Conservation (phyloP, 2,888 invertebrate genomes). For the Eupeodes luniger region DNA sequence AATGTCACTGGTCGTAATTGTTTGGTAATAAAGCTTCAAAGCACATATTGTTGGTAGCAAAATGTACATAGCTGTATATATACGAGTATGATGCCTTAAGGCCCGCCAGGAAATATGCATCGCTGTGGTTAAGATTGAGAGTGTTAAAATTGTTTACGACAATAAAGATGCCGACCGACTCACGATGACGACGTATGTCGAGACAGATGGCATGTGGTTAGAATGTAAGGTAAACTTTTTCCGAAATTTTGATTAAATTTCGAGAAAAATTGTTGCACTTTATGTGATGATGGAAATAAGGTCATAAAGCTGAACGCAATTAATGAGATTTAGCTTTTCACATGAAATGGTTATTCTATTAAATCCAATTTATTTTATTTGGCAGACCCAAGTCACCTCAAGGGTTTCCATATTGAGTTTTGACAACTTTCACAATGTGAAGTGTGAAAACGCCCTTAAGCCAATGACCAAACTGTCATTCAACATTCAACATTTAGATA, state of each 20-base stretch:
- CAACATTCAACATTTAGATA: too few species aligned
- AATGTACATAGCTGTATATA: not conserved
- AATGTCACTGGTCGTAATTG: slow-evolving; percentile 47
- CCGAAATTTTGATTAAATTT: not conserved
- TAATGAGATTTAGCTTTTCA: too few species aligned
- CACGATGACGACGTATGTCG: too few species aligned
- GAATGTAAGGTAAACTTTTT: not conserved
- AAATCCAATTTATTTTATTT: too few species aligned
- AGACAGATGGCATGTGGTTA: too few species aligned
- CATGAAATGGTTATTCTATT: too few species aligned
- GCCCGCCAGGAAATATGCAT: slow-evolving; percentile 36
- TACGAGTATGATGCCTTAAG: not conserved
- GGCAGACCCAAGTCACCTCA: too few species aligned
- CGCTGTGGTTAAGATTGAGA: slow-evolving; percentile 49
- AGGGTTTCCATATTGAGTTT: too few species aligned
- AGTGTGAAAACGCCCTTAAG: too few species aligned
- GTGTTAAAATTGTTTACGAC: slow-evolving; percentile 54
- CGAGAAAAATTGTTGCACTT: not conserved
- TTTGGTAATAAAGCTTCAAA: slow-evolving; percentile 38
- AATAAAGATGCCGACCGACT: not conserved
- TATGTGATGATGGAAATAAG: not conserved
- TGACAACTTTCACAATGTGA: too few species aligned
- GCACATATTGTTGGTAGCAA: slow-evolving; percentile 34
- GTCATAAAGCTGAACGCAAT: not conserved
- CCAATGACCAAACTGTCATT: too few species aligned